Conservation (phyloP, 2,888 invertebrate genomes). For the Ectropis crepuscularia region DNA sequence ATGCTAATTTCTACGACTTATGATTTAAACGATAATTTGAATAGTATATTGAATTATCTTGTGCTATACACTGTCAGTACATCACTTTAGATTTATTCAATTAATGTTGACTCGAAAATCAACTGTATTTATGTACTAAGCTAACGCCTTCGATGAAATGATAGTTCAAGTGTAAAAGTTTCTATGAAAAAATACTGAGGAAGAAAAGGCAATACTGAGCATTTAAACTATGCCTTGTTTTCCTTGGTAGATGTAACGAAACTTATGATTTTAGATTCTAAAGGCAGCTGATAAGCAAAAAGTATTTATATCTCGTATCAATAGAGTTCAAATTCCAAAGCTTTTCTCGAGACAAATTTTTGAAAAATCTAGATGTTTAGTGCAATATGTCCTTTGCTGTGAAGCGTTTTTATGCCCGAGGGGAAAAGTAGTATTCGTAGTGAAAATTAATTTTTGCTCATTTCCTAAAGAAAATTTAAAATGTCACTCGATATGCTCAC, state of each 20-base stretch:
- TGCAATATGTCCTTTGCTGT: constrained; percentile 28
- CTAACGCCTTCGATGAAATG: constrained; percentile 23
- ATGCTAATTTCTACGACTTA: too few species aligned
- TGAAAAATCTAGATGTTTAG: constrained; percentile 32
- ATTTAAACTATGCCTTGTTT: constrained; percentile 24
- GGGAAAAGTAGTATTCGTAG: constrained; percentile 18
- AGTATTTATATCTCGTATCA: constrained; percentile 30
- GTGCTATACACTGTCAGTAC: constrained; percentile 14
- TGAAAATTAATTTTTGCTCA: constrained; percentile 31
- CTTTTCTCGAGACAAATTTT: constrained; percentile 20
- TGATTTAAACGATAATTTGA: not conserved
- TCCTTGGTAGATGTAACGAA: constrained; percentile 9
- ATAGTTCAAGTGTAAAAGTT: constrained; percentile 5
- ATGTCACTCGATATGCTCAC: constrained; percentile 36
- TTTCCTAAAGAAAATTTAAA: constrained; percentile 16
- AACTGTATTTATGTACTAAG: constrained; percentile 33
- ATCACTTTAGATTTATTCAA: constrained; percentile 18
- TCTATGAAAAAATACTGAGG: constrained; percentile 2
- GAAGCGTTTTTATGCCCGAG: constrained; percentile 10
- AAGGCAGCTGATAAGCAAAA: constrained; percentile 30
- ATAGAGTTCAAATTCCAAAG: constrained; percentile 29
- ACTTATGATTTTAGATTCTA: constrained; percentile 31
- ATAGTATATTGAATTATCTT: not conserved
- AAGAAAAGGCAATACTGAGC: constrained; percentile 23
- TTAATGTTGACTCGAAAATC: constrained; percentile 13